These are phyloP conservation scores for Brienomyrus brachyistius DNA, from an alignment of 2,113 vertebrate genomes.

Conservation along the genomic window DNA sequence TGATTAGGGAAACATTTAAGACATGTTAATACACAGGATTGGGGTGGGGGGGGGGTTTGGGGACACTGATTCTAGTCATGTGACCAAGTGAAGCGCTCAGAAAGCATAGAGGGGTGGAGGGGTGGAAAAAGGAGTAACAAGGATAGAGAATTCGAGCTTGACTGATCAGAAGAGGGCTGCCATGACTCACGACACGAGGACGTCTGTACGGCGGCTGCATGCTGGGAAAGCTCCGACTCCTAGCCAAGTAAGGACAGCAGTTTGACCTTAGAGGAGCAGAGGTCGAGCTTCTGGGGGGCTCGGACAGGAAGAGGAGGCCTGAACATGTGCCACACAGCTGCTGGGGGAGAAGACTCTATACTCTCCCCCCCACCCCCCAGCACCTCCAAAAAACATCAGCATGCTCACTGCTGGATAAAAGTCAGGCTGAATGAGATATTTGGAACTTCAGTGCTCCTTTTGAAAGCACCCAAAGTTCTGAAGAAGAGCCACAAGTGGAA, in stretches of 20 bases:
- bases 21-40: neutral
- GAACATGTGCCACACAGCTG: slow-evolving; percentile 23
- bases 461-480: neutral
- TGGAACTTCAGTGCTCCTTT: neutral
- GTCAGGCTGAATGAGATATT: neutral
- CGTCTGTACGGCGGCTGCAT: neutral
- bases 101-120: neutral
- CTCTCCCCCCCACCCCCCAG: neutral
- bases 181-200: neutral
- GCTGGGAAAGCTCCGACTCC: neutral
- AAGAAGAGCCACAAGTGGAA: neutral
- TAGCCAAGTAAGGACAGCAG: neutral
- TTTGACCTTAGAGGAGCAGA: slow-evolving; percentile 32
- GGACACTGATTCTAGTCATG: neutral
- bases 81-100: neutral
- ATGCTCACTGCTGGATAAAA: neutral
- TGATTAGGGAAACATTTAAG: neutral
- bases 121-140: neutral
- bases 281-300: slow-evolving; percentile 18
- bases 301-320: slow-evolving; percentile 4
- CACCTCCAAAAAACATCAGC: neutral
- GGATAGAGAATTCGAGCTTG: neutral
- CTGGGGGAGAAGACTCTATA: slow-evolving; percentile 36
- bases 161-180: neutral
- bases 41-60: neutral